Evolutionary conservation across 2,888 invertebrate species (phyloP).

Genomic region (Liodrosophila aerea): DNA sequence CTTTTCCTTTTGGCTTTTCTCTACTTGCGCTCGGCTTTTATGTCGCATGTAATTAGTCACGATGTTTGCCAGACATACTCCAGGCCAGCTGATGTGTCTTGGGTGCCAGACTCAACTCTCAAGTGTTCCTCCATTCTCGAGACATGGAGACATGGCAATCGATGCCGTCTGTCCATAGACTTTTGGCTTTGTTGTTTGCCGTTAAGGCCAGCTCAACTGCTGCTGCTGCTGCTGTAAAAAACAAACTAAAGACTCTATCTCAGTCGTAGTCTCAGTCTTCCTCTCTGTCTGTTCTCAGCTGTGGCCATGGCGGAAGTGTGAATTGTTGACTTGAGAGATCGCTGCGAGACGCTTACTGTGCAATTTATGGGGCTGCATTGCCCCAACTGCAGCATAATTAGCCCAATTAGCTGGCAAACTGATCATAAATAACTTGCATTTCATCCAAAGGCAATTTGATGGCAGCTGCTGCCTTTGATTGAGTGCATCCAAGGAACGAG

Average conservation of each 20-base stretch:
- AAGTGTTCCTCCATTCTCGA: constrained; percentile 49
- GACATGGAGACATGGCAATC: constrained; percentile 40
- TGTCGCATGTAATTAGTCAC: constrained; percentile 77
- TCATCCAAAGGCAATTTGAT: constrained; percentile 44
- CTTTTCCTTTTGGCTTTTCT: not conserved
- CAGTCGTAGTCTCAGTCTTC: constrained; percentile 3
- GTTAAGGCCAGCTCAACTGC: constrained; percentile 45
- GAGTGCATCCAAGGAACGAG: not conserved
- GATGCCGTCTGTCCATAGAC: constrained; percentile 34
- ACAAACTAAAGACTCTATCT: constrained; percentile 42
- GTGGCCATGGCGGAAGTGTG: constrained; percentile 69
- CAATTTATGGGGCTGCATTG: constrained; percentile 43
- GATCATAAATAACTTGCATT: constrained; percentile 69
- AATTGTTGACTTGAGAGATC: constrained; percentile 45
- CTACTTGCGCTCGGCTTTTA: constrained; percentile 55
- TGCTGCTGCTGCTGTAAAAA: constrained; percentile 35
- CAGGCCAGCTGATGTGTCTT: constrained; percentile 57
- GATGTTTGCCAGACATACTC: constrained; percentile 71
- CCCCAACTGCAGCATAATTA: constrained; percentile 55
- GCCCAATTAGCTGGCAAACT: constrained; percentile 68
- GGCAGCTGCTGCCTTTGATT: constrained; percentile 35
- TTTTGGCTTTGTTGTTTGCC: constrained; percentile 69
- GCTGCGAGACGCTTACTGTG: constrained; percentile 20
- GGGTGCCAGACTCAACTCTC: constrained; percentile 27
- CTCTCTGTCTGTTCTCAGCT: not conserved